These are phyloP conservation scores for Oreohelix idahoensis DNA, from an alignment of 1,140 invertebrate genomes.

Conservation along the genomic window DNA sequence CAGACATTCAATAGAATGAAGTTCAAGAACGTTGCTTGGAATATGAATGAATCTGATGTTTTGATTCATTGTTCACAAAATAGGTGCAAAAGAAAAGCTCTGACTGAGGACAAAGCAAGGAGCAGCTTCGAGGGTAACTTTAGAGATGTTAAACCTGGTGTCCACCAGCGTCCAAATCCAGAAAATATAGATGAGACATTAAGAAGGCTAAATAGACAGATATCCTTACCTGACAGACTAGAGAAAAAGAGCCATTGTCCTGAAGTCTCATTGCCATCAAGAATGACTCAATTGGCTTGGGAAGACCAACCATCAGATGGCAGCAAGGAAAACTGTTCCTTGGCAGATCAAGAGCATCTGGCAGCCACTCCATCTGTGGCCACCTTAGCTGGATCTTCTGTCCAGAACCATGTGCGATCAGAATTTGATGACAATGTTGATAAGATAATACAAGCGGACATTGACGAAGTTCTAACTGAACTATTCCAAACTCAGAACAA, in stretches of 20 bases:
- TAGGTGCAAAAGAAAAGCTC: not conserved
- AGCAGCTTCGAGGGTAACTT: not conserved
- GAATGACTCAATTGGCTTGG: no score
- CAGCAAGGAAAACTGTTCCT: no score
- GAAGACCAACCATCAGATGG: not conserved
- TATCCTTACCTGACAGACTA: not conserved
- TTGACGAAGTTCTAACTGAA: not conserved
- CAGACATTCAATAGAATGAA: not conserved
- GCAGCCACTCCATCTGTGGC: no score
- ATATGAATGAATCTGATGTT: conserved; percentile 20
- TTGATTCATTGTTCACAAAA: not conserved
- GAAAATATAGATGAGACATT: not conserved
- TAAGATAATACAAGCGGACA: not conserved
- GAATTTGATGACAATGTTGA: not conserved
- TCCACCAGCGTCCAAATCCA: not conserved
- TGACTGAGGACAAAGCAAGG: not conserved
- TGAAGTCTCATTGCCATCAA: no score
- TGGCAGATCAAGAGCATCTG: no score
- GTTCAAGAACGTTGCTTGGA: not conserved
- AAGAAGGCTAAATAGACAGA: not conserved
- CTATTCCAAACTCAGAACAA: not conserved
- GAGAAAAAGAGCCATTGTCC: no score
- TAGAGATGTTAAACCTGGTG: not conserved
- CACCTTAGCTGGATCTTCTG: not conserved
- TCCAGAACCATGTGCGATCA: not conserved